Percentiles rank a stretch among this genome's conserved stretches.
Evolutionary conservation across 2,888 invertebrate genomes (phyloP).

Genomic region (Trissoscelio sp.): DNA sequence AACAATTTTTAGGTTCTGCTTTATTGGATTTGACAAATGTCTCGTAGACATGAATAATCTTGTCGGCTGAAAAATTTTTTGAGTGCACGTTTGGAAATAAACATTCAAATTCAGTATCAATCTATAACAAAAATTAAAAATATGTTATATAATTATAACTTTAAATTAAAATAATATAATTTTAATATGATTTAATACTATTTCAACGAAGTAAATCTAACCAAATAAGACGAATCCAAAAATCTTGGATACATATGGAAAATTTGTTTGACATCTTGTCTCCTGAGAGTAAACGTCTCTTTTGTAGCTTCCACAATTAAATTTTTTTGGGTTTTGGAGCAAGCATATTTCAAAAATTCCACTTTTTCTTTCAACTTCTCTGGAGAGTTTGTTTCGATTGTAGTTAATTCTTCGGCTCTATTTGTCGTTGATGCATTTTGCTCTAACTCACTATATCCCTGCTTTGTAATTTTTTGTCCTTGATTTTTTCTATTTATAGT

Average conservation of each 20-base stretch:
- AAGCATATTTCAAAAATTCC: conserved; percentile 27
- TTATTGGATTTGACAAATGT: conserved; percentile 12
- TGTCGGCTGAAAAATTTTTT: conserved; percentile 10
- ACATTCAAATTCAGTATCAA: conserved; percentile 20
- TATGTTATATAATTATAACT: background rate
- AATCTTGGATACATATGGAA: conserved; percentile 51
- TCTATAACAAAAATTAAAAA: conserved; percentile 17
- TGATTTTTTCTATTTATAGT: conserved; percentile 56
- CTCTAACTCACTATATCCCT: too few relatives aligned
- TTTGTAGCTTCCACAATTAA: conserved; percentile 40
- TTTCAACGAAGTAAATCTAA: too few relatives aligned
- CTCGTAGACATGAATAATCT: conserved; percentile 14
- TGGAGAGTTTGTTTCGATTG: too few relatives aligned
- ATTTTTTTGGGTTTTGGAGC: conserved; percentile 42
- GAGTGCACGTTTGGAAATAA: conserved; percentile 1
- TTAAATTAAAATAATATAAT: background rate
- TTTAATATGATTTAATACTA: too few relatives aligned
- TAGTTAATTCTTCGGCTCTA: too few relatives aligned
- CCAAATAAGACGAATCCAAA: conserved; percentile 44
- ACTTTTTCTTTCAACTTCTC: conserved; percentile 8
- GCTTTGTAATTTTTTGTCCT: too few relatives aligned
- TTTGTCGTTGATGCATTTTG: background rate
- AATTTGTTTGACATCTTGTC: conserved; percentile 31
- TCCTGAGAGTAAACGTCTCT: conserved; percentile 45
- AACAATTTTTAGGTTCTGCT: conserved; percentile 5